phyloP scores from a whole-genome alignment of 2,888 invertebrate species.

The Andrena haemorrhoa region DNA sequence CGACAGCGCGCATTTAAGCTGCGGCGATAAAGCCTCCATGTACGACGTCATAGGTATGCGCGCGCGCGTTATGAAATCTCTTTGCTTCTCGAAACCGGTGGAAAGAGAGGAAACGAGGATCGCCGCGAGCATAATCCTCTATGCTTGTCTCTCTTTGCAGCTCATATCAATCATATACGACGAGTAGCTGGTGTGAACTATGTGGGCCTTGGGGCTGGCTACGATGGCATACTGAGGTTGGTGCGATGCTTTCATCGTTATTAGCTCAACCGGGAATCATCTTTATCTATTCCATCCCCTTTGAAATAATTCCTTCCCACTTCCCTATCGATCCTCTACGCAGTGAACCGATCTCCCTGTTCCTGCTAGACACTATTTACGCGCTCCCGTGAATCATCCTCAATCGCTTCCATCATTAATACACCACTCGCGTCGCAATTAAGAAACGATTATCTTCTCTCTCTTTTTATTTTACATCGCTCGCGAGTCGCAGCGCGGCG shows the following conservation, averaged over 20 bases:
- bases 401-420: too few species aligned
- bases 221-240: conserved; percentile 86
- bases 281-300: background rate
- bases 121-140: conserved; percentile 7
- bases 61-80: background rate
- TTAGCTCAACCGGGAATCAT: background rate
- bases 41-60: conserved; percentile 87
- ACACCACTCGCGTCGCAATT: too few species aligned
- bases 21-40: conserved; percentile 87
- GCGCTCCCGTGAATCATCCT: too few species aligned
- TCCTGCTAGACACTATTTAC: too few species aligned
- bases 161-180: conserved; percentile 89
- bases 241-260: background rate
- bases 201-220: conserved; percentile 88
- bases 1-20: conserved; percentile 87
- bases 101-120: background rate
- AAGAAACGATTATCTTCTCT: too few species aligned
- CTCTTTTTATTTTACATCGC: too few species aligned
- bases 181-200: conserved; percentile 89
- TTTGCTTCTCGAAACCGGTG: too few species aligned
- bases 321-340: too few species aligned
- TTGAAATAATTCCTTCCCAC: background rate
- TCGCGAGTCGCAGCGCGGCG: too few species aligned
- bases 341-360: too few species aligned
- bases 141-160: conserved; percentile 74